Percentiles rank a stretch among this genome's conserved stretches.
Conservation (phyloP, 37 sponge, comb jelly and placozoan species). For the Eunapius fragilis region DNA sequence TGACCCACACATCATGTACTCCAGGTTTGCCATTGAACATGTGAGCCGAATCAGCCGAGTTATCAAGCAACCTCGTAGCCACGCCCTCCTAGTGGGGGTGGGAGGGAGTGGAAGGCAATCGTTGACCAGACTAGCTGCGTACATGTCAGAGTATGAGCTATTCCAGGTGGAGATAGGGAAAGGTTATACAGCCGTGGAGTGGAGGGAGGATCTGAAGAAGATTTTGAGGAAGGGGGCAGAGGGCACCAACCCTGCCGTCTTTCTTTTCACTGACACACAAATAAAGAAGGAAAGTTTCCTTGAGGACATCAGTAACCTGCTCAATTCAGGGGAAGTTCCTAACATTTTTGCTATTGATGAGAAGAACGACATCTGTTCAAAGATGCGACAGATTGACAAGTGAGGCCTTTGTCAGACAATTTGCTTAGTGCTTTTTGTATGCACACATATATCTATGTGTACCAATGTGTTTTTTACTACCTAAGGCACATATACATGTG, state of each 20-base stretch:
- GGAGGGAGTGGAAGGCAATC: constrained; percentile 94
- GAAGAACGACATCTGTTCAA: constrained; percentile 90
- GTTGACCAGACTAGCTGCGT: constrained; percentile 87
- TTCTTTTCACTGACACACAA: constrained; percentile 94
- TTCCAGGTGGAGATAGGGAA: constrained; percentile 99
- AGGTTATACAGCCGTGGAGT: constrained; percentile 93
- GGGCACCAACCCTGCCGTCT: constrained; percentile 78
- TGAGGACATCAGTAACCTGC: constrained; percentile 95
- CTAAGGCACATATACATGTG: not conserved
- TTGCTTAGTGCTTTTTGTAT: not conserved
- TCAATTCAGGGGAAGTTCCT: constrained; percentile 97
- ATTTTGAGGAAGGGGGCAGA: constrained; percentile 88
- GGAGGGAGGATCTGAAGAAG: constrained; percentile 97
- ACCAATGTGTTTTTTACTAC: too few relatives aligned
- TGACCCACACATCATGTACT: not conserved
- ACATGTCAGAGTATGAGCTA: constrained; percentile 97
- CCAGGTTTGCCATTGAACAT: constrained; percentile 98
- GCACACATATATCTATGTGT: not conserved
- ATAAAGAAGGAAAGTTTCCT: constrained; percentile 96
- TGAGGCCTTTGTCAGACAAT: constrained; percentile 14
- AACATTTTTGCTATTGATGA: constrained; percentile 98
- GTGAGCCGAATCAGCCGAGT: constrained; percentile 91
- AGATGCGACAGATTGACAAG: constrained; percentile 97
- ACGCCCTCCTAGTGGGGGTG: constrained; percentile 95
- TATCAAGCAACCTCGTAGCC: constrained; percentile 93